Conservation (phyloP, 2,113 vertebrate genomes). For the Notechis scutatus region DNA sequence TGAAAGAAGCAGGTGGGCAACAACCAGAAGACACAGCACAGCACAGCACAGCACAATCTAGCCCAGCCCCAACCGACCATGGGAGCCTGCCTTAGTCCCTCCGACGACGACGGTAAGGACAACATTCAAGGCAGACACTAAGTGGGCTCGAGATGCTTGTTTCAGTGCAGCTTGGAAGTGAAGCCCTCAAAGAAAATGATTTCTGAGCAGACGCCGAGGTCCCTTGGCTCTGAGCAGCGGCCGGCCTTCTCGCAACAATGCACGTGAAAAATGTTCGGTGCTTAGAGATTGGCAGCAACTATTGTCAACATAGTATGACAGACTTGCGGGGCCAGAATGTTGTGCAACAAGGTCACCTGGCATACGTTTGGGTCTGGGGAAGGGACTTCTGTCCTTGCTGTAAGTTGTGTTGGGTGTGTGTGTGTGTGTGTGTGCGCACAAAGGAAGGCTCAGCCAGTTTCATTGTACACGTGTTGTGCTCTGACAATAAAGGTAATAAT, state of each 20-base stretch:
- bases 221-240: neutral
- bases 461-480: no score
- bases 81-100: neutral
- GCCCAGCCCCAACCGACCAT: neutral
- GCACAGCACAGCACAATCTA: neutral
- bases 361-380: no score
- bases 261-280: fast-evolving
- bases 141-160: neutral
- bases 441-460: no score
- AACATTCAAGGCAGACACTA: fast-evolving
- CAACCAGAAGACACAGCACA: neutral
- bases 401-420: no score
- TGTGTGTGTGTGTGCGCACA: no score
- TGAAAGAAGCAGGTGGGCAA: no score
- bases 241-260: neutral
- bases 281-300: neutral
- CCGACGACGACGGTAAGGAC: neutral
- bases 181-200: neutral
- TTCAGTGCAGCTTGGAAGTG: neutral
- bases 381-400: no score
- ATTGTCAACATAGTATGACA: no score
- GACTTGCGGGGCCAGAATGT: no score
- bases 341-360: no score
- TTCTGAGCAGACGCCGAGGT: neutral
- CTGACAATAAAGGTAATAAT: no score